phyloP scores from a whole-genome alignment of 64 coral and sea anemone species.

The Astreopora myriophthalma region DNA sequence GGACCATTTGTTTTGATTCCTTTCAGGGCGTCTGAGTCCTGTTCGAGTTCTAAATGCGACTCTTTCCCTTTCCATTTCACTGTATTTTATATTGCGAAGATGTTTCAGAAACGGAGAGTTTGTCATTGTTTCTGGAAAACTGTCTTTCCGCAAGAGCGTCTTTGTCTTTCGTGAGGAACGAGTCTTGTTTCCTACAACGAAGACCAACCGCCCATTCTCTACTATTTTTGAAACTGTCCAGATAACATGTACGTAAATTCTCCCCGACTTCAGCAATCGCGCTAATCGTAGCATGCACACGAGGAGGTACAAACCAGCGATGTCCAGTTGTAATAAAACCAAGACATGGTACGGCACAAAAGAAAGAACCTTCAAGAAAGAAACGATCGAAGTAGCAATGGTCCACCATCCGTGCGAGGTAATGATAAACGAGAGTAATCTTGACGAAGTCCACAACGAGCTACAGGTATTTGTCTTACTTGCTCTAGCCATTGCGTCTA shows the following conservation, averaged over 20 bases:
- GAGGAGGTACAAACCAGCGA: background rate
- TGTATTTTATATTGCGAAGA: background rate
- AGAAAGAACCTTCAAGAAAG: background rate
- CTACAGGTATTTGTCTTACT: slow-evolving; percentile 22
- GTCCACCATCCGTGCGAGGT: background rate
- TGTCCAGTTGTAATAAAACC: background rate
- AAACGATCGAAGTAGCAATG: background rate
- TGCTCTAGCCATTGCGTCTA: slow-evolving; percentile 46
- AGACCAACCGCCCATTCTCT: background rate
- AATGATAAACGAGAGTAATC: background rate
- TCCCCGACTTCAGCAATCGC: background rate
- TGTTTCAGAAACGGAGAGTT: background rate
- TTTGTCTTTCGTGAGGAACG: background rate
- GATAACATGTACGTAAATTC: background rate
- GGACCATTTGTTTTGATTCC: background rate
- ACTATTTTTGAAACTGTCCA: background rate
- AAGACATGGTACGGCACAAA: slow-evolving; percentile 11
- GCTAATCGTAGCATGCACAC: background rate
- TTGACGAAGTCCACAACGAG: background rate
- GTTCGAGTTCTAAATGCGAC: background rate
- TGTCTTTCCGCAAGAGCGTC: background rate
- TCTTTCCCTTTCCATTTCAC: background rate
- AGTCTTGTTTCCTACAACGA: background rate
- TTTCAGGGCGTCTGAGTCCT: background rate
- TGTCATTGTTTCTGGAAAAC: background rate